Evolutionary conservation across 2,113 vertebrate genomes (phyloP), one percentile per base, ranked within the genome.

Genomic region (Scomber colias): DNA sequence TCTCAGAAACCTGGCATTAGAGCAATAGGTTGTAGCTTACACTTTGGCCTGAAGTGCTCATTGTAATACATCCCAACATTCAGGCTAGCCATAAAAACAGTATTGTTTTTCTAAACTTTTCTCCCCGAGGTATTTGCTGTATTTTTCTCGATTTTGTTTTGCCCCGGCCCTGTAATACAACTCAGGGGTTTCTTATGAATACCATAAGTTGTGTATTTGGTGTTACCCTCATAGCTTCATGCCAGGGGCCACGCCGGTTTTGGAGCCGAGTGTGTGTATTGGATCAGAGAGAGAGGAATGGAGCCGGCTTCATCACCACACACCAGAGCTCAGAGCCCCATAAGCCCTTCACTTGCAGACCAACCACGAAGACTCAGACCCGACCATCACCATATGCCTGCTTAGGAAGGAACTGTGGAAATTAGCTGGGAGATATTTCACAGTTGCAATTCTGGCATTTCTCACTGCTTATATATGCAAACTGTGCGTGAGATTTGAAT

Each of bases 291-390:
- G 55, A 79, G 69, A 73, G 72, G 76, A 72, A 79, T 57, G 57
- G 61, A 87, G 79, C 79, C 62, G 21, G 75, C 82, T 85, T 55
- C 85, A 83, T 84, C 83, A 19, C 72, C 84, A 65, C 84, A 82
- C 79, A 83, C 67, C 77, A 87, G 70, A 86, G 79, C 85, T 77
- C 75, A 11, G 54, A 78, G 60, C 67, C 67, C 74, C 84, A 66
- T 84, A 83, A 87, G 86, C 84, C 69, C 82, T 77, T 86, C 83
- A 75, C 86, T 89, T 78, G 87, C 68, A 86, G 88, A 93, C 89
- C 90, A 90, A 92, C 91, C 89, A 87, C 90, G 81, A 78, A 80
- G 87, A 68, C 72, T 60, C 49, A 40, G 49, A 76, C 81, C 74
- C 67, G 50, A 85, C 82, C 78, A 16, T 67, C 87, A 75, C 81